phyloP scores from a whole-genome alignment of 2,797 vertebrate species.

The Danio aesculapii region DNA sequence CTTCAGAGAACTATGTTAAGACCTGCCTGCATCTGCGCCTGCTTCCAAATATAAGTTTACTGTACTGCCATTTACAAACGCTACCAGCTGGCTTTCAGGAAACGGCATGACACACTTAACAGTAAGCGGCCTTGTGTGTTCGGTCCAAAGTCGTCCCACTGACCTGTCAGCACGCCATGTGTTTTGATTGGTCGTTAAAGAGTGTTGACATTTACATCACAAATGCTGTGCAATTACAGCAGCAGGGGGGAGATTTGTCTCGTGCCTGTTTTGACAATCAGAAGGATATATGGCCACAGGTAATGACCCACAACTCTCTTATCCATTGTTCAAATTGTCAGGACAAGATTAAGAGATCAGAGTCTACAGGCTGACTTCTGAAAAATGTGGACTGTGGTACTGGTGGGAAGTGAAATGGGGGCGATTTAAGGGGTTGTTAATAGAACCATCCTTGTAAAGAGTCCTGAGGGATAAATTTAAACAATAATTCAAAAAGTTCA shows the following conservation, averaged over 20 bases:
- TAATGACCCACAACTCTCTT: constrained; percentile 48
- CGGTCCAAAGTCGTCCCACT: constrained; percentile 41
- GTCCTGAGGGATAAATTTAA: constrained; percentile 3
- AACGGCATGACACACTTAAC: constrained; percentile 5
- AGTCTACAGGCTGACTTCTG: constrained; percentile 31
- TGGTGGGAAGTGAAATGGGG: constrained; percentile 27
- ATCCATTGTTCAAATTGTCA: constrained; percentile 46
- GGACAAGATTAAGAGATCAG: constrained; percentile 42
- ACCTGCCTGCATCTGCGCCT: constrained; percentile 12
- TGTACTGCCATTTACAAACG: constrained; percentile 27
- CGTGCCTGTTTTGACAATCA: constrained; percentile 50
- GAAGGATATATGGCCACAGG: constrained; percentile 62
- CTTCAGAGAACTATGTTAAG: constrained; percentile 38
- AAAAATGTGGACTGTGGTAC: constrained; percentile 33
- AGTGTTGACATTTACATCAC: constrained; percentile 62
- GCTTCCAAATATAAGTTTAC: constrained; percentile 47
- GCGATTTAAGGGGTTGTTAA: constrained; percentile 27
- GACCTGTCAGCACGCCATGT: constrained; percentile 62
- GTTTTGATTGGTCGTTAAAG: constrained; percentile 55
- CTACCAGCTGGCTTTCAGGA: constrained; percentile 33
- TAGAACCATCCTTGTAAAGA: constrained; percentile 2
- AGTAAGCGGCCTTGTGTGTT: constrained; percentile 14
- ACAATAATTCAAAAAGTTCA: neutral
- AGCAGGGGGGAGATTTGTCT: constrained; percentile 54
- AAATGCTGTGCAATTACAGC: constrained; percentile 71